A percentile compares a stretch with the other conserved stretches of the same genome.
Evolutionary conservation across 1,140 invertebrate genomes (phyloP).

Genomic region (Dolichoris vasculosae): DNA sequence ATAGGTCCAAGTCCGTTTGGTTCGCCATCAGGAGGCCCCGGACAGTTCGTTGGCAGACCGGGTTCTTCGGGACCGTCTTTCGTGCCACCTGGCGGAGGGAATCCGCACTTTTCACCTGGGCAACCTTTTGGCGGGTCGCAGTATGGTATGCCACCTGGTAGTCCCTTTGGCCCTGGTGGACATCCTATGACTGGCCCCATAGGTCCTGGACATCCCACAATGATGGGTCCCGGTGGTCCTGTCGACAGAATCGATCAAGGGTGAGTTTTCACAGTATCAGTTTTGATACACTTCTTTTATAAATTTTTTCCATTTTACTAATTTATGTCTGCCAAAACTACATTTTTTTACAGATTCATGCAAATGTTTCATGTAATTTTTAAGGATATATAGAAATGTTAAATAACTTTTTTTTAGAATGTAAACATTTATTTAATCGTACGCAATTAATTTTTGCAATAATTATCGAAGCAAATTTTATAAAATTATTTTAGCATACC

Average conservation of each 20-base stretch:
- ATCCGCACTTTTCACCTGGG: conserved; percentile 81
- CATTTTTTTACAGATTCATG: too few species aligned
- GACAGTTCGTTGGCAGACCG: conserved; percentile 79
- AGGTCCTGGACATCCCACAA: conserved; percentile 78
- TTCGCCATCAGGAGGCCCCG: conserved; percentile 79
- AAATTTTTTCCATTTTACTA: background rate
- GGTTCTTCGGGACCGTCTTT: conserved; percentile 82
- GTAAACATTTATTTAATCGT: too few species aligned
- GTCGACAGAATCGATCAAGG: conserved; percentile 84
- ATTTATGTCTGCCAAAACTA: background rate
- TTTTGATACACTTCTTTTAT: background rate
- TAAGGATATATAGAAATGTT: too few species aligned
- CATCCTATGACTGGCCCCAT: conserved; percentile 79
- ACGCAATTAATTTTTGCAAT: too few species aligned
- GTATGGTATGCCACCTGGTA: conserved; percentile 82
- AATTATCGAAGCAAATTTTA: too few species aligned
- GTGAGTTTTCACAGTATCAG: conserved; percentile 71
- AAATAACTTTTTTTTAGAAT: too few species aligned
- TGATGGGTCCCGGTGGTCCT: conserved; percentile 82
- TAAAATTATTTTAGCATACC: too few species aligned
- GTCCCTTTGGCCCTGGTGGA: conserved; percentile 79
- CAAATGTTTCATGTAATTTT: too few species aligned
- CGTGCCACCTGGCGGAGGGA: conserved; percentile 77
- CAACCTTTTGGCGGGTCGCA: conserved; percentile 79
- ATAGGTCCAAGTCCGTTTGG: conserved; percentile 79